Percentiles rank a stretch among this genome's conserved stretches.
Evolutionary conservation across 2,113 vertebrate genomes (phyloP).

Genomic region (Syrrhaptes paradoxus): DNA sequence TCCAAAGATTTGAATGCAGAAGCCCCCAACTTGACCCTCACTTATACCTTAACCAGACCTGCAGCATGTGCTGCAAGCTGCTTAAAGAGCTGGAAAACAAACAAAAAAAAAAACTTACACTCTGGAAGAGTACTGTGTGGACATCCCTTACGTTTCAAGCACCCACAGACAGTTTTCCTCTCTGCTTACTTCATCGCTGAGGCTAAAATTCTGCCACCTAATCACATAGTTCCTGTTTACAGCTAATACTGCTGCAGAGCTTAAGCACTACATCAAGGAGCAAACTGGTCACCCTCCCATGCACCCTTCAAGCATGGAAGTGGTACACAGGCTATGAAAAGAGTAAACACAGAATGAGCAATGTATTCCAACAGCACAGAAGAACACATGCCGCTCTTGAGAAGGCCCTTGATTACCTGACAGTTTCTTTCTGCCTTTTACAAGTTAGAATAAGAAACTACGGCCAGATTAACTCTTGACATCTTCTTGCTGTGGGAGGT

Average conservation of each 20-base stretch:
- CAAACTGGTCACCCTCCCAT: not conserved
- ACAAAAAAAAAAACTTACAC: not conserved
- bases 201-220: not conserved
- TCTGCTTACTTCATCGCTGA: not conserved
- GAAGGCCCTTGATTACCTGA: not conserved
- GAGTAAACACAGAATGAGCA: not conserved
- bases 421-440: not conserved
- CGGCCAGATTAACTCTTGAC: not conserved
- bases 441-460: not conserved
- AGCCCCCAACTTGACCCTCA: not conserved
- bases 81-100: not conserved
- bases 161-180: not conserved
- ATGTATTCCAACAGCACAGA: fast-evolving
- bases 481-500: not conserved
- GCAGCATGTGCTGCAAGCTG: not conserved
- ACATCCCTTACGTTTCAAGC: not conserved
- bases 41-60: not conserved
- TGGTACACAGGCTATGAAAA: not conserved
- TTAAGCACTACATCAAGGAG: not conserved
- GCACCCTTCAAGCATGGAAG: not conserved
- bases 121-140: not conserved
- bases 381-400: fast-evolving
- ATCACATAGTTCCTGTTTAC: not conserved
- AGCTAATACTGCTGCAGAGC: not conserved
- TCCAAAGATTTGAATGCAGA: not conserved